phyloP scores from a whole-genome alignment of 2,113 vertebrate species.

The Misgurnus anguillicaudatus region DNA sequence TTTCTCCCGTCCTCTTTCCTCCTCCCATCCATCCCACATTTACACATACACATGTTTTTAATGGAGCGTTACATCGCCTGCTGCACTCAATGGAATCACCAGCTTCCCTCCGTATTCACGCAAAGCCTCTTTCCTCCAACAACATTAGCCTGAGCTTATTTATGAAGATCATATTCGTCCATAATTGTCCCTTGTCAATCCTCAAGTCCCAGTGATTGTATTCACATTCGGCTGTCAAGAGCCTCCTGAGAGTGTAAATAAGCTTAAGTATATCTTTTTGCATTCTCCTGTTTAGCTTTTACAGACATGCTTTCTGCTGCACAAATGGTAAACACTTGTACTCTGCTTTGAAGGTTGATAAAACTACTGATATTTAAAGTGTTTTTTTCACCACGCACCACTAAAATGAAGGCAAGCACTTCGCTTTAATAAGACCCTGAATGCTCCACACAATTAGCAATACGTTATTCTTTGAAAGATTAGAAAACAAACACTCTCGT shows the following conservation, averaged over 20 bases:
- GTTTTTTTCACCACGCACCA: neutral
- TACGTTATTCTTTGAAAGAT: neutral
- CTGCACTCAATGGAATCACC: conserved; percentile 35
- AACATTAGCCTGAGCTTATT: conserved; percentile 12
- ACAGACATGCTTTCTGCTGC: neutral
- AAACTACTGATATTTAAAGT: neutral
- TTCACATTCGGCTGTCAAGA: neutral
- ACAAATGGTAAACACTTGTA: conserved; percentile 10
- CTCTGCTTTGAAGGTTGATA: neutral
- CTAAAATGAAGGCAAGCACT: neutral
- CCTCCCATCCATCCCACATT: conserved; percentile 25
- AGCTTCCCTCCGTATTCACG: conserved; percentile 21
- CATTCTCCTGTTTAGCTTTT: neutral
- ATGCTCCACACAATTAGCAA: conserved; percentile 6
- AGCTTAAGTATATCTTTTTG: neutral
- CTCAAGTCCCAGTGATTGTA: conserved; percentile 2
- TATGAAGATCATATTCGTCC: conserved; percentile 24
- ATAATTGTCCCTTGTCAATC: conserved; percentile 1
- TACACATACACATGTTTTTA: conserved; percentile 34
- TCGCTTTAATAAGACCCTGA: conserved; percentile 10
- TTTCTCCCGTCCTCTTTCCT: neutral
- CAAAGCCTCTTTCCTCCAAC: conserved; percentile 22
- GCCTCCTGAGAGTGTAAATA: neutral
- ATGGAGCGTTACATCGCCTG: conserved; percentile 32
- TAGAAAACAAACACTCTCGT: neutral